These are phyloP conservation scores for Lonchura striata DNA, from an alignment of 2,113 vertebrate genomes.

Conservation along the genomic window DNA sequence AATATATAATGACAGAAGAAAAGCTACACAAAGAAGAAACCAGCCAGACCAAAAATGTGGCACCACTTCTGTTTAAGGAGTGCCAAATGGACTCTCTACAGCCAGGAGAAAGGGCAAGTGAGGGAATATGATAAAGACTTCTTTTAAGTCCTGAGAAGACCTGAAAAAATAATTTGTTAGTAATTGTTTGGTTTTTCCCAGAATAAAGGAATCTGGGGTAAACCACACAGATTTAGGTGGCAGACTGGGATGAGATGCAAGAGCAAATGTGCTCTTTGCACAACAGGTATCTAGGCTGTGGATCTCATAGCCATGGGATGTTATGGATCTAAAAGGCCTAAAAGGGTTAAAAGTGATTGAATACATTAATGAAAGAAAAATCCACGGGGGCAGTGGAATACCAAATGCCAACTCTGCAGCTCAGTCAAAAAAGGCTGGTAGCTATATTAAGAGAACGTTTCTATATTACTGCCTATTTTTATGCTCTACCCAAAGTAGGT, in stretches of 20 bases:
- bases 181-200: neutral
- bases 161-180: neutral
- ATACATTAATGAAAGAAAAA: neutral
- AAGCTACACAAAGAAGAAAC: neutral
- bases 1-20: neutral
- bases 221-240: neutral
- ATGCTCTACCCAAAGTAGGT: neutral
- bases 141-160: neutral
- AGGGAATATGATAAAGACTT: neutral
- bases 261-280: neutral
- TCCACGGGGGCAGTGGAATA: neutral
- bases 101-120: neutral
- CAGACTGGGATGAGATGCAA: neutral
- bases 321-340: neutral
- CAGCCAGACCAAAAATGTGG: neutral
- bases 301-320: neutral
- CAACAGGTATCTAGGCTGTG: neutral
- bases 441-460: neutral
- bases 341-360: neutral
- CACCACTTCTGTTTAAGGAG: neutral
- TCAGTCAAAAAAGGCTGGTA: neutral
- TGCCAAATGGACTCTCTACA: neutral
- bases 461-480: neutral
- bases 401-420: neutral
- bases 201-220: neutral